Evolutionary conservation across 2,888 invertebrate genomes (phyloP).

Genomic region (Tipula lateralis): DNA sequence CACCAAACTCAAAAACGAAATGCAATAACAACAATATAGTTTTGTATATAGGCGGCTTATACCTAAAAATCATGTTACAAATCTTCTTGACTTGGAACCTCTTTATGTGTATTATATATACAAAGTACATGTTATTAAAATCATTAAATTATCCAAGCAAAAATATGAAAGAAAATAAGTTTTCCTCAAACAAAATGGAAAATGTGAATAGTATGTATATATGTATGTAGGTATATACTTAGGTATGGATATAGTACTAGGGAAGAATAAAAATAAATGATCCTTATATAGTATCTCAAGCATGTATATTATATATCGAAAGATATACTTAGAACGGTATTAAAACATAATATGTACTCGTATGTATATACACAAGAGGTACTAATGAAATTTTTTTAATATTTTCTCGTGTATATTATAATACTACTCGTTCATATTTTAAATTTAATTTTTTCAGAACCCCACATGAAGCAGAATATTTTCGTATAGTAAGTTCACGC

Average conservation of each 20-base stretch:
- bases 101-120: neutral
- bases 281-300: neutral
- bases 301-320: neutral
- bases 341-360: too few relatives aligned
- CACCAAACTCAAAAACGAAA: neutral
- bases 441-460: neutral
- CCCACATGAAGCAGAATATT: too few relatives aligned
- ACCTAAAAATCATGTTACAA: neutral
- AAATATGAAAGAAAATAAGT: neutral
- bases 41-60: neutral
- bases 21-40: neutral
- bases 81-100: neutral
- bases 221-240: neutral
- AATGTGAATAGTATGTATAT: neutral
- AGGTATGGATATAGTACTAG: neutral
- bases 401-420: neutral
- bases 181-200: neutral
- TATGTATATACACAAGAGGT: neutral
- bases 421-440: neutral
- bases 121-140: neutral
- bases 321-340: neutral
- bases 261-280: neutral
- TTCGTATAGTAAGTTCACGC: too few relatives aligned
- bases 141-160: neutral
- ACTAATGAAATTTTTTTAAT: neutral